Conservation (phyloP, 2,797 vertebrate genomes). For the Streptopelia turtur region DNA sequence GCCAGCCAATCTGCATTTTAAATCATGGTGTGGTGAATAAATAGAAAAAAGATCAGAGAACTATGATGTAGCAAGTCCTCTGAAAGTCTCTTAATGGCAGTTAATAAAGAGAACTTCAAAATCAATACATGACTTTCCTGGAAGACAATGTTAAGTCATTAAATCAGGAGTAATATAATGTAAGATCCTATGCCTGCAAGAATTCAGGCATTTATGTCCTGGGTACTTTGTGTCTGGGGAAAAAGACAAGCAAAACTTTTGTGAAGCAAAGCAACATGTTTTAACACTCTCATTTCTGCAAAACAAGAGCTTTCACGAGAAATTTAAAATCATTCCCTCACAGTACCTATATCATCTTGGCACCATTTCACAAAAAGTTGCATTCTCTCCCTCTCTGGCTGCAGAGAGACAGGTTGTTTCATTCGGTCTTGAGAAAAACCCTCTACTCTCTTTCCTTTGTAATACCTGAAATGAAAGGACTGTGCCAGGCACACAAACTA, state of each 20-base stretch:
- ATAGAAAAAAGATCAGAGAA: background rate
- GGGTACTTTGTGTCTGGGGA: background rate
- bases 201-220: background rate
- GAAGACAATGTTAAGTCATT: constrained; percentile 6
- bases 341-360: background rate
- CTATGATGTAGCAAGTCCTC: background rate
- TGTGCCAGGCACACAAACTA: background rate
- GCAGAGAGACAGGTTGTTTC: background rate
- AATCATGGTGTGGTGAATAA: constrained; percentile 9
- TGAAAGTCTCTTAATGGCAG: constrained; percentile 20
- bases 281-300: background rate
- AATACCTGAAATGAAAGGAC: background rate
- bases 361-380: background rate
- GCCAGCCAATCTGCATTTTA: background rate
- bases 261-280: background rate
- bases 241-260: constrained; percentile 3
- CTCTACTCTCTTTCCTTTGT: constrained; percentile 15
- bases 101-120: constrained; percentile 42
- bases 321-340: constrained; percentile 6
- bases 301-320: background rate
- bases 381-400: background rate
- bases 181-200: background rate
- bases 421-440: constrained; percentile 6
- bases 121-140: constrained; percentile 29
- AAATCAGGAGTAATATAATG: background rate